These are phyloP conservation scores for Papilio aristodemus DNA, from an alignment of 1,140 invertebrate genomes.

Conservation along the genomic window DNA sequence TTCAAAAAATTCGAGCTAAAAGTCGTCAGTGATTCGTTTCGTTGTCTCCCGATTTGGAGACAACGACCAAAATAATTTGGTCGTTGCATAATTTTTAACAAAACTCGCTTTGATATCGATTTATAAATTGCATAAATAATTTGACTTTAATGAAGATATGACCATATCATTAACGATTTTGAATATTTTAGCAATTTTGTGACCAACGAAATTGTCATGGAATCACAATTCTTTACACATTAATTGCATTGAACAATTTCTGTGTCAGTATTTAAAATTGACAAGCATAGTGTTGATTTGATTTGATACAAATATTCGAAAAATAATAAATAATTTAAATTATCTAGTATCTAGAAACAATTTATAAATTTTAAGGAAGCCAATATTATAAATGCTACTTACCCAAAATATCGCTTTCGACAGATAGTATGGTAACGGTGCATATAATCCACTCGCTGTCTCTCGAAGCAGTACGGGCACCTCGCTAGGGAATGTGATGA, in stretches of 20 bases:
- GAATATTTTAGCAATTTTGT: not conserved
- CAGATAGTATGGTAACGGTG: conserved; percentile 84
- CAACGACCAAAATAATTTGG: not conserved
- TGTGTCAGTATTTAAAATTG: too few relatives aligned
- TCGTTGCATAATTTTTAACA: not conserved
- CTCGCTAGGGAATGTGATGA: conserved; percentile 86
- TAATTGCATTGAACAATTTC: not conserved
- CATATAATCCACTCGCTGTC: conserved; percentile 84
- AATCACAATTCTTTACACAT: not conserved
- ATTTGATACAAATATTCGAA: too few relatives aligned
- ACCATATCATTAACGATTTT: not conserved
- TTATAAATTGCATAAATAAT: conserved; percentile 9
- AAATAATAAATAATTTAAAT: too few relatives aligned
- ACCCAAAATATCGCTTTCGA: conserved; percentile 87
- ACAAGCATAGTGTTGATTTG: too few relatives aligned
- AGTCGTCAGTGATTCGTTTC: not conserved
- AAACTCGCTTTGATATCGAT: not conserved
- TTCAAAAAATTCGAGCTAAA: not conserved
- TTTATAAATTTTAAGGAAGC: too few relatives aligned
- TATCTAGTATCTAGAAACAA: too few relatives aligned
- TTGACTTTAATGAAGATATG: not conserved
- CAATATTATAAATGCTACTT: conserved; percentile 69
- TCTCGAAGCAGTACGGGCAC: conserved; percentile 85
- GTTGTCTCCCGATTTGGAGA: not conserved
- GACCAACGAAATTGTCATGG: not conserved